phyloP scores from a whole-genome alignment of 2,113 vertebrate species.

The Centropristis striata region DNA sequence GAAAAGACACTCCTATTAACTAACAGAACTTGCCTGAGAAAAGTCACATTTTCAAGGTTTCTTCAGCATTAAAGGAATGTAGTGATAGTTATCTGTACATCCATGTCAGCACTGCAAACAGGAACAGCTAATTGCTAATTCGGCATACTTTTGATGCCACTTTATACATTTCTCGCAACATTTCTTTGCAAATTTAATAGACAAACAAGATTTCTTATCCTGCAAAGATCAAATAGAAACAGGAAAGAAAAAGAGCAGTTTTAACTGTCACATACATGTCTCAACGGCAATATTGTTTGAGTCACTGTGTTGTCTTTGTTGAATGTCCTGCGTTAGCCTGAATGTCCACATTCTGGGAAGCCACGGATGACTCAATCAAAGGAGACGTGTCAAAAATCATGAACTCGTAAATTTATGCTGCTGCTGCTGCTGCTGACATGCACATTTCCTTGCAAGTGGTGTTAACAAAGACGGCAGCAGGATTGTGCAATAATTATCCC shows the following conservation, averaged over 20 bases:
- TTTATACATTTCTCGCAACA: neutral
- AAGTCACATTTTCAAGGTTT: too few species aligned
- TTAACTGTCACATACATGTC: neutral
- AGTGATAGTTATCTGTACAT: too few species aligned
- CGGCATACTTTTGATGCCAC: too few species aligned
- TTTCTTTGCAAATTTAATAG: neutral
- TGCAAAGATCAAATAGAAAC: neutral
- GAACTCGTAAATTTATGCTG: too few species aligned
- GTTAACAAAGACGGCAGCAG: neutral
- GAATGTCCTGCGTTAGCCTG: neutral
- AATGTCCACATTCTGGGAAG: slow-evolving; percentile 31
- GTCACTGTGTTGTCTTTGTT: neutral
- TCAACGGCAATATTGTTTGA: neutral
- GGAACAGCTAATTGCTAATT: too few species aligned
- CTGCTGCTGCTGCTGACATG: too few species aligned
- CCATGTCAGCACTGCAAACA: too few species aligned
- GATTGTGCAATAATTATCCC: slow-evolving; percentile 11
- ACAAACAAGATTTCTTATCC: neutral
- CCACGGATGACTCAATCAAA: slow-evolving; percentile 26
- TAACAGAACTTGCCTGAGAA: too few species aligned
- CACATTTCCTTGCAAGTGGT: too few species aligned
- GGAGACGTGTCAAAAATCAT: slow-evolving; percentile 9
- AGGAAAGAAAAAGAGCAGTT: neutral
- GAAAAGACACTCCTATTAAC: too few species aligned
- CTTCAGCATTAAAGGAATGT: too few species aligned